Percentiles rank a stretch among this genome's conserved stretches.
Conservation (phyloP, 2,113 vertebrate genomes). For the Cricetomys ansorgei region DNA sequence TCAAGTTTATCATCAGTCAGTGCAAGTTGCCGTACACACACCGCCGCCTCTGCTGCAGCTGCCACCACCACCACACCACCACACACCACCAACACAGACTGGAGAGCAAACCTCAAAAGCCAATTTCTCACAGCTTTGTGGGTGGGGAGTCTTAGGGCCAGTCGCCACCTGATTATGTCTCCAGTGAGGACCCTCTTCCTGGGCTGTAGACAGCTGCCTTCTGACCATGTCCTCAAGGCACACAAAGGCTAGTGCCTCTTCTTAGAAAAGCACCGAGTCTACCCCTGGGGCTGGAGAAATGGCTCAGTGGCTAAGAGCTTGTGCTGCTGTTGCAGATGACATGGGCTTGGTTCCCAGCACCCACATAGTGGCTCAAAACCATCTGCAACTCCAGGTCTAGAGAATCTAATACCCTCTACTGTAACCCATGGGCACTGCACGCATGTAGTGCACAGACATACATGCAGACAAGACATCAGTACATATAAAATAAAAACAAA, state of each 20-base stretch:
- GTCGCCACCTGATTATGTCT: background rate
- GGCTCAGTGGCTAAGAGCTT: background rate
- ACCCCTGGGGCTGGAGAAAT: background rate
- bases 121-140: background rate
- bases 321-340: background rate
- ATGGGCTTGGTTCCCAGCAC: background rate
- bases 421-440: background rate
- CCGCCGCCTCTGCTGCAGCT: too few species aligned
- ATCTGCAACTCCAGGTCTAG: background rate
- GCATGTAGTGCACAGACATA: background rate
- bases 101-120: background rate
- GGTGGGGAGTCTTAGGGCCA: too few species aligned
- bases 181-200: background rate
- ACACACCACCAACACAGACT: background rate
- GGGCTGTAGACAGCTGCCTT: background rate
- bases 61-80: background rate
- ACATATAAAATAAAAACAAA: background rate
- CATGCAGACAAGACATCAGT: background rate
- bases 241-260: background rate
- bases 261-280: background rate
- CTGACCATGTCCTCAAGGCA: background rate
- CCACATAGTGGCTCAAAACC: background rate
- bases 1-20: background rate
- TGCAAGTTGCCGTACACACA: background rate
- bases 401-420: background rate